These are phyloP conservation scores for Enteromius unitaeniatus DNA, from an alignment of 2,797 vertebrate genomes.

Conservation along the genomic window DNA sequence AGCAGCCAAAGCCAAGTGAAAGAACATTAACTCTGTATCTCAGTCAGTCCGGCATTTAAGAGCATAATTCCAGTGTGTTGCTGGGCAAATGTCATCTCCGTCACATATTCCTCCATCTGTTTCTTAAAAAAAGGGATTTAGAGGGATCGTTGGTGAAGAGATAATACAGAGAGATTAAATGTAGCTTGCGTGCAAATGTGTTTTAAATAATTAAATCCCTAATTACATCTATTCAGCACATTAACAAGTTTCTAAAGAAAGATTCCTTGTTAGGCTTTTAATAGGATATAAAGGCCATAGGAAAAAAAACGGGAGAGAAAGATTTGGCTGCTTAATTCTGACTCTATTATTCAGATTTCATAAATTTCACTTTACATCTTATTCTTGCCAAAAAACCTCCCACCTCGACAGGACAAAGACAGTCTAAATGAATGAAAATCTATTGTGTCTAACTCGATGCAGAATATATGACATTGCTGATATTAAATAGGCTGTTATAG, in stretches of 20 bases:
- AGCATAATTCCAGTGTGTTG: conserved; percentile 57
- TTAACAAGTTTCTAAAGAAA: not conserved
- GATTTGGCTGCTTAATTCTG: not conserved
- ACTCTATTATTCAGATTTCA: not conserved
- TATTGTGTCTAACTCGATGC: not conserved
- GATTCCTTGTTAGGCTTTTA: conserved; percentile 2
- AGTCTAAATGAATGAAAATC: not conserved
- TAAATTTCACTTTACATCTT: not conserved
- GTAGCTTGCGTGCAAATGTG: conserved; percentile 36
- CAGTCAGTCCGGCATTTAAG: conserved; percentile 38
- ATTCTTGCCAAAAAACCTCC: not conserved
- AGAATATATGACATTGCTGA: not conserved
- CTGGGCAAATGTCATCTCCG: conserved; percentile 57
- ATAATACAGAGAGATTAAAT: conserved; percentile 12
- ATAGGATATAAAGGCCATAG: not conserved
- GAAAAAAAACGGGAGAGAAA: not conserved
- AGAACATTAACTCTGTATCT: conserved; percentile 38
- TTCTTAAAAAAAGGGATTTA: conserved; percentile 24
- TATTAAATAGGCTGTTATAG: not conserved
- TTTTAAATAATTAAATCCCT: conserved; percentile 16
- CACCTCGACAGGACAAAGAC: not conserved
- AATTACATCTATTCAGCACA: conserved; percentile 28
- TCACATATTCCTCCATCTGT: conserved; percentile 13
- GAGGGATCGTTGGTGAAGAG: conserved; percentile 44
- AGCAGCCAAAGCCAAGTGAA: conserved; percentile 41